Evolutionary conservation across 2,888 invertebrate genomes (phyloP).

Genomic region (Hydrotaea diabolus): DNA sequence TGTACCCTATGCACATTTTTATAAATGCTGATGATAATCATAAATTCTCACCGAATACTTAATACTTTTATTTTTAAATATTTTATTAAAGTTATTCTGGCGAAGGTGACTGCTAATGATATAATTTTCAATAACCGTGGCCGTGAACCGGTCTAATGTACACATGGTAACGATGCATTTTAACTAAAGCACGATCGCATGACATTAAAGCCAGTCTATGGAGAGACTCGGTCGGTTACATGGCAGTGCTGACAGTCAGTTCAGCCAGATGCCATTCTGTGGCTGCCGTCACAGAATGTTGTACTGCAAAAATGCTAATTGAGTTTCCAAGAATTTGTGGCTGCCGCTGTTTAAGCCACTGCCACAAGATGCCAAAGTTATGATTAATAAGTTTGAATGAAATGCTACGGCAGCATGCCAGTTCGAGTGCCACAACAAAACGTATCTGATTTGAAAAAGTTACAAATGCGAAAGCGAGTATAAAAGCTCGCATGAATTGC

Average conservation of each 20-base stretch:
- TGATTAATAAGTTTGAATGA: constrained; percentile 34
- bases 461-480: not conserved
- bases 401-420: not conserved
- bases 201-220: constrained; percentile 14
- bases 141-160: not conserved
- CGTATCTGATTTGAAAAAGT: not conserved
- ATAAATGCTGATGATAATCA: too few species aligned
- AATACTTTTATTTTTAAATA: too few species aligned
- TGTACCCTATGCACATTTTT: too few species aligned
- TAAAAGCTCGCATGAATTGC: constrained; percentile 31
- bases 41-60: too few species aligned
- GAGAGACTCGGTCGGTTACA: constrained; percentile 14
- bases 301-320: constrained; percentile 54
- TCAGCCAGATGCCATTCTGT: constrained; percentile 1
- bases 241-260: constrained; percentile 2
- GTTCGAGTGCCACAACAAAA: not conserved
- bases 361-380: constrained; percentile 54
- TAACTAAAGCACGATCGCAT: constrained; percentile 41
- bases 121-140: too few species aligned
- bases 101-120: too few species aligned
- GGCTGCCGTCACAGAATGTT: constrained; percentile 21
- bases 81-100: too few species aligned
- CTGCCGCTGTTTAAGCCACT: not conserved
- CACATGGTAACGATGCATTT: constrained; percentile 41
- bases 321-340: constrained; percentile 53